Percentiles rank a stretch among this genome's conserved stretches.
Conservation (phyloP, 2,888 invertebrate species). For the Pheosia tremula region DNA sequence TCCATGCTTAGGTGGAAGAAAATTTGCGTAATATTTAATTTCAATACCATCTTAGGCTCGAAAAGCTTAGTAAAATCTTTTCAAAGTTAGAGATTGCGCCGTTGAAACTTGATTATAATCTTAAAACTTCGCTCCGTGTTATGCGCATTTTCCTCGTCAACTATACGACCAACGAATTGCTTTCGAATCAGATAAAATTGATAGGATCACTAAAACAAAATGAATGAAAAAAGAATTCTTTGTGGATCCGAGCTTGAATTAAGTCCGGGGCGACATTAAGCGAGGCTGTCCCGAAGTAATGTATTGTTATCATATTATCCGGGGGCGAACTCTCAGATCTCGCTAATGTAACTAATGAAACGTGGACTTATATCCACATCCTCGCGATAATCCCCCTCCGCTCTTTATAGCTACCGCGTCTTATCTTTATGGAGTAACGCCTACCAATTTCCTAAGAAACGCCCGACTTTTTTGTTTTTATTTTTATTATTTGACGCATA, state of each 20-base stretch:
- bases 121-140: conserved; percentile 32
- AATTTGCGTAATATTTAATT: conserved; percentile 71
- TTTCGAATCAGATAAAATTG: conserved; percentile 31
- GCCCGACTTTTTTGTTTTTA: conserved; percentile 3
- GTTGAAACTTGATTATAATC: conserved; percentile 50
- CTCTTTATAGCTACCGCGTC: conserved; percentile 36
- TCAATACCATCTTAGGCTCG: conserved; percentile 62
- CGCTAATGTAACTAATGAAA: conserved; percentile 63
- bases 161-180: conserved; percentile 26
- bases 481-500: conserved; percentile 7
- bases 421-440: conserved; percentile 47
- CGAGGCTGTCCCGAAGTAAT: conserved; percentile 48
- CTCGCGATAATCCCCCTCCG: conserved; percentile 46
- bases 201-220: conserved; percentile 34
- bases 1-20: conserved; percentile 60
- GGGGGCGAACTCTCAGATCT: conserved; percentile 38
- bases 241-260: conserved; percentile 36
- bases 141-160: conserved; percentile 28
- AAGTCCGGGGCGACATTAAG: conserved; percentile 47
- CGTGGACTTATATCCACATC: conserved; percentile 52
- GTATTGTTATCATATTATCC: conserved; percentile 64
- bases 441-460: conserved; percentile 12
- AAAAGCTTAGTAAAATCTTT: conserved; percentile 57
- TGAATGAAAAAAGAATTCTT: conserved; percentile 39
- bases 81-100: conserved; percentile 47